A percentile compares a stretch with the other conserved stretches of the same genome.
phyloP scores from a whole-genome alignment of 2,888 invertebrate species.

The Luperina testacea region DNA sequence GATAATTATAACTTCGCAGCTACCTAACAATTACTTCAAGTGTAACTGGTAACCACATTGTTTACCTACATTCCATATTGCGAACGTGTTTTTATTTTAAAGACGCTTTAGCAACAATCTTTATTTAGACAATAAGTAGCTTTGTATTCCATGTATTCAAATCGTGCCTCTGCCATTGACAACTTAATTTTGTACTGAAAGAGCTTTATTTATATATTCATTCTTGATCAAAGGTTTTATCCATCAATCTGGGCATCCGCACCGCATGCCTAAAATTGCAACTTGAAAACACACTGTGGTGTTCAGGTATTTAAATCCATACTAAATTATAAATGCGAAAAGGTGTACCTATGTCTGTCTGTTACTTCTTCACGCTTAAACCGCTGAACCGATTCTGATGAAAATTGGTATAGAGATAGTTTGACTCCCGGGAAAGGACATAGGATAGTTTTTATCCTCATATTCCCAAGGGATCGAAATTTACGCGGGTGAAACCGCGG shows the following conservation, averaged over 20 bases:
- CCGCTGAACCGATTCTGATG: no score
- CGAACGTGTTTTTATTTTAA: conserved; percentile 3
- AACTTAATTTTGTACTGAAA: background rate
- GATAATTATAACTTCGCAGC: conserved; percentile 13
- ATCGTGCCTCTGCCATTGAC: background rate
- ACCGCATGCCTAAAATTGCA: background rate
- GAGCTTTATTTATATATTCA: background rate
- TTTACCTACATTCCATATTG: background rate
- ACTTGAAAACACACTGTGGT: background rate
- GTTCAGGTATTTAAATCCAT: background rate
- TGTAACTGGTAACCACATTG: conserved; percentile 16
- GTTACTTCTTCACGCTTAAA: no score
- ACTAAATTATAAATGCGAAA: no score
- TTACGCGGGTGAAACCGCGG: no score
- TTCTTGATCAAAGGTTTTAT: background rate
- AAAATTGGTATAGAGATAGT: no score
- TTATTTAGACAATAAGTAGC: background rate
- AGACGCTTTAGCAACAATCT: background rate
- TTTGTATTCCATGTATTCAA: background rate
- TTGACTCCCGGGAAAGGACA: no score
- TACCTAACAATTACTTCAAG: conserved; percentile 22
- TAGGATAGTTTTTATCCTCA: no score
- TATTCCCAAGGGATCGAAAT: no score
- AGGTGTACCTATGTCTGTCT: no score
- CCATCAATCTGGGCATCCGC: no score